phyloP scores from a whole-genome alignment of 2,113 vertebrate genomes.

The Saiga tatarica region DNA sequence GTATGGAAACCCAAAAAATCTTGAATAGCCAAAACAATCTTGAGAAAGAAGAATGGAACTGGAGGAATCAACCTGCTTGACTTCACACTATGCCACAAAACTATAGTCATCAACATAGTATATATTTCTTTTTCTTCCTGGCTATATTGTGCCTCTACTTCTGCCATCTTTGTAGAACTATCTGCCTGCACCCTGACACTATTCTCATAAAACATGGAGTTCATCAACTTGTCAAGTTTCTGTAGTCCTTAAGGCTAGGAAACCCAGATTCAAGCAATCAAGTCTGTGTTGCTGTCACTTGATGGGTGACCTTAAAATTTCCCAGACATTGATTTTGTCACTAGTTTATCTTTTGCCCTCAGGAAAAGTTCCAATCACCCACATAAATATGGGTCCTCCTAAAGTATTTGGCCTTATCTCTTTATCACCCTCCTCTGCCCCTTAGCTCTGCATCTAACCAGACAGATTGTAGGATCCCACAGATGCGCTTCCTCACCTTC shows the following conservation, averaged over 20 bases:
- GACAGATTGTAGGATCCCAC: neutral
- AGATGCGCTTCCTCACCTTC: neutral
- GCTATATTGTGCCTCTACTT: neutral
- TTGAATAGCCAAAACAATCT: no score
- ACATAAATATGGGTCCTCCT: neutral
- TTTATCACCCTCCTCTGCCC: rapidly evolving
- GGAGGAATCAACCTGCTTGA: no score
- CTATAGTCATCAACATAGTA: no score
- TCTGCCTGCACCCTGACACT: neutral
- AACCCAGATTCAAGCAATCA: neutral
- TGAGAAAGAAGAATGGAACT: no score
- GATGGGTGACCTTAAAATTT: neutral
- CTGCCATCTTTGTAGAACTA: neutral
- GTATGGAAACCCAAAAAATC: no score
- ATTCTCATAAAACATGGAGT: neutral
- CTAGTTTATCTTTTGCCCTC: neutral
- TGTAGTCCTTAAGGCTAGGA: neutral
- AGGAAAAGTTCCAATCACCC: neutral
- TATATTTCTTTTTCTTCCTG: neutral
- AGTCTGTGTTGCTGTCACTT: neutral
- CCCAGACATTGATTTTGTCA: neutral
- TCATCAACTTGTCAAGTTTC: neutral
- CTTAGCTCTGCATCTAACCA: neutral
- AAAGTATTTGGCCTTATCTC: neutral
- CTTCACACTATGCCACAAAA: no score